These are phyloP conservation scores for Leucophora obtusa DNA, from an alignment of 2,888 invertebrate genomes.

Conservation along the genomic window DNA sequence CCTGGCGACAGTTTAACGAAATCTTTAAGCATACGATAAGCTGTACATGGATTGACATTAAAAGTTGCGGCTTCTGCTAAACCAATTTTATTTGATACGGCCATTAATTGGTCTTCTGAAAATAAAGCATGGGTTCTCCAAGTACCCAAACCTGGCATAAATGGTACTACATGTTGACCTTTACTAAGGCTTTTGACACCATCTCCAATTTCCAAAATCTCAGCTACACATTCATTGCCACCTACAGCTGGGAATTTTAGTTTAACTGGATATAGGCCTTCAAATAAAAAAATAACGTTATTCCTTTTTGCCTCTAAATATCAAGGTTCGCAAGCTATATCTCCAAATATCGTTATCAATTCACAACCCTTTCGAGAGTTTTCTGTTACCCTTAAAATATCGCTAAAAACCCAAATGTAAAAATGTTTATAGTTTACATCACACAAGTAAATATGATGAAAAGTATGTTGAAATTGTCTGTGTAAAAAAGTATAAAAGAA, in stretches of 20 bases:
- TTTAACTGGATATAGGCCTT: constrained; percentile 85
- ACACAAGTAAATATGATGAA: too few species aligned
- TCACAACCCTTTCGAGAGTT: too few species aligned
- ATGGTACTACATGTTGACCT: constrained; percentile 92
- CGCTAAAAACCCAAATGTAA: too few species aligned
- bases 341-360: too few species aligned
- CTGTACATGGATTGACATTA: constrained; percentile 96
- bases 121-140: constrained; percentile 89
- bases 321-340: too few species aligned
- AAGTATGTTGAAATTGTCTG: too few species aligned
- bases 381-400: too few species aligned
- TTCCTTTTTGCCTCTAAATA: too few species aligned
- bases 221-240: constrained; percentile 97
- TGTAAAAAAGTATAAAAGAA: too few species aligned
- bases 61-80: constrained; percentile 90
- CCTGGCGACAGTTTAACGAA: constrained; percentile 86
- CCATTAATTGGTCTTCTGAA: constrained; percentile 81
- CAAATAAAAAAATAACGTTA: background rate
- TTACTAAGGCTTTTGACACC: constrained; percentile 78
- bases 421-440: too few species aligned
- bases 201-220: constrained; percentile 86
- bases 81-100: constrained; percentile 86
- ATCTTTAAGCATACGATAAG: constrained; percentile 96
- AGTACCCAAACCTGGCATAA: constrained; percentile 88
- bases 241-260: constrained; percentile 91